Percentiles rank a stretch among this genome's conserved stretches.
Evolutionary conservation across 2,888 invertebrate species (phyloP).

Genomic region (Scaeva pyrastri): DNA sequence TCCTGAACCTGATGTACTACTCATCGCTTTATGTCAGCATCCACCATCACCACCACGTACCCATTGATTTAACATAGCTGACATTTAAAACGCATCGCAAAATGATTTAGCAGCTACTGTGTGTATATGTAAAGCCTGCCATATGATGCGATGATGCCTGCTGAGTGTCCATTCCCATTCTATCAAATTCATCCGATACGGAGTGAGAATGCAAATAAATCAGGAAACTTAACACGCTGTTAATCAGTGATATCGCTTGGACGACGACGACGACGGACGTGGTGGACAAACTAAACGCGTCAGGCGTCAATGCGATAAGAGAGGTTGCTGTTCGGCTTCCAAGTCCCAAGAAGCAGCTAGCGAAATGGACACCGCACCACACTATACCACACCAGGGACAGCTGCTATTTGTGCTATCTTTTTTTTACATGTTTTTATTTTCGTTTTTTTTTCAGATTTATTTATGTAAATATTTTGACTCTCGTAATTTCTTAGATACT

Average conservation of each 20-base stretch:
- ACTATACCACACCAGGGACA: background rate
- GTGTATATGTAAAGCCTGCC: background rate
- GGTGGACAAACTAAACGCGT: constrained; percentile 50
- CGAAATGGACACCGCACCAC: background rate
- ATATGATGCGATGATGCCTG: background rate
- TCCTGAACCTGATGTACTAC: constrained; percentile 4
- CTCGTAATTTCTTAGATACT: constrained; percentile 16
- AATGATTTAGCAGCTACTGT: constrained; percentile 59
- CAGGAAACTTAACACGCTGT: constrained; percentile 62
- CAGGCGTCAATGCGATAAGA: constrained; percentile 41
- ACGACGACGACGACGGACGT: too few species aligned
- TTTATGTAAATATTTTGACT: constrained; percentile 32
- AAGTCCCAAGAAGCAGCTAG: background rate
- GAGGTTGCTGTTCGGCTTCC: background rate
- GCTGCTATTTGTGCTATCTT: background rate
- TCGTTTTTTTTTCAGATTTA: background rate
- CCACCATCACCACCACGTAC: background rate
- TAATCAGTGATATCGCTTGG: constrained; percentile 60
- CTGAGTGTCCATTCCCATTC: constrained; percentile 25
- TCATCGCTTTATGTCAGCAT: constrained; percentile 43
- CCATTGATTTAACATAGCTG: constrained; percentile 6
- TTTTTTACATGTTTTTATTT: background rate
- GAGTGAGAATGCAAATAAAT: constrained; percentile 72
- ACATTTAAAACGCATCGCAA: constrained; percentile 57
- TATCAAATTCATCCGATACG: constrained; percentile 59